These are phyloP conservation scores for Clarias batrachus DNA, from an alignment of 2,113 vertebrate genomes.

Conservation along the genomic window DNA sequence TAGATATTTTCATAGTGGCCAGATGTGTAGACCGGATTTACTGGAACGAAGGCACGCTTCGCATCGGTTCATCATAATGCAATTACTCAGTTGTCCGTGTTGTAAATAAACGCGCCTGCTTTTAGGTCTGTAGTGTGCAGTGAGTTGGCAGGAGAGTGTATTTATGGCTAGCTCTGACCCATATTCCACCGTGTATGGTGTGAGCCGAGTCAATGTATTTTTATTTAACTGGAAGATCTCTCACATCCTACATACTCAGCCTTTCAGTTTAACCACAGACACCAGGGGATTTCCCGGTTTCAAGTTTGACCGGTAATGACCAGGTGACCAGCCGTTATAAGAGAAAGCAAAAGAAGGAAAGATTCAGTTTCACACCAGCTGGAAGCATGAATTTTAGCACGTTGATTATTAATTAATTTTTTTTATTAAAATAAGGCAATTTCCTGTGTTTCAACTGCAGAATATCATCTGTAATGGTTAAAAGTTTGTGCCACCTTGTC, in stretches of 20 bases:
- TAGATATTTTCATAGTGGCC: neutral
- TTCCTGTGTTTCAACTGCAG: neutral
- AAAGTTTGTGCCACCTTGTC: no score
- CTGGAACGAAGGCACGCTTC: neutral
- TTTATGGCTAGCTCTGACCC: constrained; percentile 23
- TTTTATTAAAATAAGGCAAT: neutral
- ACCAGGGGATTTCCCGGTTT: constrained; percentile 25
- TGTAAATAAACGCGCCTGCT: constrained; percentile 7
- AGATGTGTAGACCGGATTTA: neutral
- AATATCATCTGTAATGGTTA: neutral
- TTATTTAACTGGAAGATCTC: constrained; percentile 45
- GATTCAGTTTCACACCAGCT: neutral
- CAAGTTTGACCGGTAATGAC: constrained; percentile 1
- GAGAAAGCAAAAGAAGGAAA: neutral
- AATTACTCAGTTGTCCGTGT: constrained; percentile 3
- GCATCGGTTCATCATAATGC: neutral
- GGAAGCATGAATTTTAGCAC: neutral
- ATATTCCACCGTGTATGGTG: constrained; percentile 22
- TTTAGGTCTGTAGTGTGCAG: constrained; percentile 32
- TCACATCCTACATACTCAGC: constrained; percentile 31
- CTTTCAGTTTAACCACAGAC: constrained; percentile 22
- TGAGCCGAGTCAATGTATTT: constrained; percentile 37
- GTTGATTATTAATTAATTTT: no score
- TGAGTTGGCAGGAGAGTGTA: constrained; percentile 27
- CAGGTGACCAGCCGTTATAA: constrained; percentile 21